phyloP scores from a whole-genome alignment of 92 coral and sea anemone species.

The Nematostella vectensis region DNA sequence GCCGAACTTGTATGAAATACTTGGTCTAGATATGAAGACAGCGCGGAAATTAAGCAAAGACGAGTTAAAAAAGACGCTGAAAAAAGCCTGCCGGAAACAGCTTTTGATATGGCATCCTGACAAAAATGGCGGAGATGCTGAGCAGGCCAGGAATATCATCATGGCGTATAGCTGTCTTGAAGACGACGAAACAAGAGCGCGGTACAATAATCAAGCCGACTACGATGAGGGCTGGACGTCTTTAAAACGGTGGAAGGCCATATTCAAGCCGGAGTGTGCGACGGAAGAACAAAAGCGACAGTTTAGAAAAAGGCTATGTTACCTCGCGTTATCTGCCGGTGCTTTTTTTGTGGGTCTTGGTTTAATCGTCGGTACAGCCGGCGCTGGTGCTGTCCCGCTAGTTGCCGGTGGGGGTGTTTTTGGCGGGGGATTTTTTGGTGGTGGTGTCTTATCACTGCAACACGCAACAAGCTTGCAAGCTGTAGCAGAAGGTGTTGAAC shows the following conservation, averaged over 20 bases:
- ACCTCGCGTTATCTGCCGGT: constrained; percentile 9
- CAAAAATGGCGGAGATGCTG: constrained; percentile 12
- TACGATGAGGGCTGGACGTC: constrained; percentile 43
- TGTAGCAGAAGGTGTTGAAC: constrained; percentile 15
- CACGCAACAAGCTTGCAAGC: constrained; percentile 16
- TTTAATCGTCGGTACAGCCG: constrained; percentile 12
- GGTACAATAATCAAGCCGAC: constrained; percentile 31
- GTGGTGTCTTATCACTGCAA: constrained; percentile 6
- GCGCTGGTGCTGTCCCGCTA: constrained; percentile 9
- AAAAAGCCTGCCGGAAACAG: constrained; percentile 16
- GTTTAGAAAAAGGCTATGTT: constrained; percentile 5
- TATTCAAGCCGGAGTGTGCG: constrained; percentile 38
- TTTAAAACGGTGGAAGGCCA: constrained; percentile 11
- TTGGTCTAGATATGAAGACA: constrained; percentile 26
- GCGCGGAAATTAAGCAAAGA: constrained; percentile 22
- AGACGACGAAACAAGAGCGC: constrained; percentile 20
- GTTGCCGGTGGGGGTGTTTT: background rate
- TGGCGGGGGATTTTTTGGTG: constrained; percentile 1
- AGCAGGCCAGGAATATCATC: constrained; percentile 25
- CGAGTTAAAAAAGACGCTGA: constrained; percentile 12
- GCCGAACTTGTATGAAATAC: constrained; percentile 27
- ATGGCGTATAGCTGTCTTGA: constrained; percentile 19
- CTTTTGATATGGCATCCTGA: constrained; percentile 39
- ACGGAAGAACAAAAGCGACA: constrained; percentile 23
- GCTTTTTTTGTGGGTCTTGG: constrained; percentile 10